These are phyloP conservation scores for Parthenolecanium corni DNA, from an alignment of 2,888 invertebrate genomes.

Conservation along the genomic window DNA sequence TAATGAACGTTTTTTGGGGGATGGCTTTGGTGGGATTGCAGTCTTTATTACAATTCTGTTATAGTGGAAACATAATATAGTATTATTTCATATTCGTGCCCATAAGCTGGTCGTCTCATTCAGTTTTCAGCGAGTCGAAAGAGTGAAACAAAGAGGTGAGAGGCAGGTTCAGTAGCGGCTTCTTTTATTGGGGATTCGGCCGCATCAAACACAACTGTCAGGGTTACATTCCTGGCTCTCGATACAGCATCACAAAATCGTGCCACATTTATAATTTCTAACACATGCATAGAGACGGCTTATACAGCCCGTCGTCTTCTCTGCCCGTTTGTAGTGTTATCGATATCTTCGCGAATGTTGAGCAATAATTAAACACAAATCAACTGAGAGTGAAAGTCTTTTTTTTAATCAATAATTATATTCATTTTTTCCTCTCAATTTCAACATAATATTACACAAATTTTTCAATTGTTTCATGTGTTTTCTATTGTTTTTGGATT, in stretches of 20 bases:
- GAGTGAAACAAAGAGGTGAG: too few relatives aligned
- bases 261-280: not conserved
- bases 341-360: constrained; percentile 18
- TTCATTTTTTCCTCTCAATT: not conserved
- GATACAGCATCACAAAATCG: not conserved
- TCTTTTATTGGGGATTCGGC: constrained; percentile 6
- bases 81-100: constrained; percentile 11
- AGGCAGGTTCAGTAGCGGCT: constrained; percentile 23
- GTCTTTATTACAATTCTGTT: too few relatives aligned
- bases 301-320: not conserved
- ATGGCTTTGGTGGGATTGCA: not conserved
- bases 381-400: constrained; percentile 17
- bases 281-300: constrained; percentile 3
- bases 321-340: not conserved
- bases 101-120: constrained; percentile 4
- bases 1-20: too few relatives aligned
- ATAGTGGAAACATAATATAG: too few relatives aligned
- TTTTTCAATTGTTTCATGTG: not conserved
- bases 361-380: constrained; percentile 15
- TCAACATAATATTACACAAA: constrained; percentile 5
- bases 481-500: not conserved
- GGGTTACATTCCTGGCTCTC: constrained; percentile 8
- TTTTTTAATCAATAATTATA: not conserved
- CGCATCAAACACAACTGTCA: constrained; percentile 4
- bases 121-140: not conserved